Evolutionary conservation across 53 echinoderm and acorn worm genomes (phyloP), one percentile per base, ranked within the genome.

Genomic region (Antedon mediterranea): DNA sequence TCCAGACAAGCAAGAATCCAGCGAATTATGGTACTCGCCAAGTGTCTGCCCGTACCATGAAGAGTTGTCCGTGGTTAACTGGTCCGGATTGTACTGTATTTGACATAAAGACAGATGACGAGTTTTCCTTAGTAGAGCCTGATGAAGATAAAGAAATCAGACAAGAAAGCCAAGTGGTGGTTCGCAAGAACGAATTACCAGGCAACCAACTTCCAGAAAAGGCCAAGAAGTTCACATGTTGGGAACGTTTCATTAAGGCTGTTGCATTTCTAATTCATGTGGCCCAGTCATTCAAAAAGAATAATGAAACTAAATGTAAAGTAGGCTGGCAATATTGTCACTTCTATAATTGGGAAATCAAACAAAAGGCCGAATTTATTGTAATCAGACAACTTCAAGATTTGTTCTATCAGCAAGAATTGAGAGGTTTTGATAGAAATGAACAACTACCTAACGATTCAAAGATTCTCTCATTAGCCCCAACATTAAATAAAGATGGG

Each of bases 1-100:
- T 84, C 30, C 44, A 44, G 0, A 82, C 82, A 4, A 44, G 82
- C 11, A 72, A 32, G 0, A 81, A 81, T 28, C 86, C 81, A 57
- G 81, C 86, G 20, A 86, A 86, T 72, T 41, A 80, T 32, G 85
- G 81, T 27, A 80, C 81, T 28, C 71, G 85, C 20, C 34, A 72
- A 6, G 71, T 81, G 4, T 43, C 75, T 33, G 71, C 80, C 6
- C 6, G 27, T 31, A 28, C 9, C 8, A 31, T 84, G 29, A 43
- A 33, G n/a, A 31, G 37, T 28, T 77, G 73, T 32, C 28, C 41
- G 0, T 79, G 76, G 73, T 33, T 84, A 20, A 71, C 34, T 4
- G 83, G 78, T n/a, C 83, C 83, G 7, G 30, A 31, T 29, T 33
- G 72, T 78, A 3, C 43, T 11, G 32, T 31, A 73, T 79, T 31